These are phyloP conservation scores for Ptyas mucosa DNA, from an alignment of 2,113 vertebrate genomes.

Conservation along the genomic window DNA sequence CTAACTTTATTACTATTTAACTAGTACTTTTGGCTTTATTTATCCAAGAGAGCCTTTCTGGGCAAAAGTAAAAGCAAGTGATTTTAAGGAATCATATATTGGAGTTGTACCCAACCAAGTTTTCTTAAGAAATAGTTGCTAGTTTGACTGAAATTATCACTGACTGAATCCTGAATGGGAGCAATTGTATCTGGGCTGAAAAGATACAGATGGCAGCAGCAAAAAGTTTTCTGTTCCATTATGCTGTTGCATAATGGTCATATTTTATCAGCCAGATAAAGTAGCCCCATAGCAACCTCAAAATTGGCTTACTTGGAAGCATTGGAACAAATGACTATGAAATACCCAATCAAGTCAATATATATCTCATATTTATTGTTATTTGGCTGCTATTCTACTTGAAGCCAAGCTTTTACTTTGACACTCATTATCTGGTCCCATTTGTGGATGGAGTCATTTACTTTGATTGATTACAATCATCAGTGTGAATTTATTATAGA, in stretches of 20 bases:
- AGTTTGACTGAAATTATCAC: background rate
- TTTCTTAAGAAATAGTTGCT: background rate
- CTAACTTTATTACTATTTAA: conserved; percentile 67
- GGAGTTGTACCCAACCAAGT: background rate
- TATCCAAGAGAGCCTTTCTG: conserved; percentile 48
- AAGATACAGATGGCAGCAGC: background rate
- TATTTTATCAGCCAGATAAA: background rate
- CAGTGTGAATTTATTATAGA: background rate
- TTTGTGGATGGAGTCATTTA: background rate
- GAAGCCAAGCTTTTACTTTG: background rate
- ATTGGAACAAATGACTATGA: background rate
- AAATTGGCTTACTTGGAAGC: background rate
- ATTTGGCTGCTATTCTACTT: background rate
- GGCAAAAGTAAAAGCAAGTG: conserved; percentile 42
- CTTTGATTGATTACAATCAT: background rate
- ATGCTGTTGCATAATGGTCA: background rate
- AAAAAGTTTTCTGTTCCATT: background rate
- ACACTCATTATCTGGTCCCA: background rate
- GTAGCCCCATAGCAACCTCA: background rate
- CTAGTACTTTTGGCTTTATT: conserved; percentile 42
- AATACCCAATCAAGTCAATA: background rate
- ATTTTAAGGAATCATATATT: background rate
- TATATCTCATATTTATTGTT: background rate
- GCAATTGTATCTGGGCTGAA: background rate
- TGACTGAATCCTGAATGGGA: background rate